A percentile compares a stretch with the other conserved stretches of the same genome.
Evolutionary conservation across 2,797 vertebrate species (phyloP).

Genomic region (Mergus octosetaceus): DNA sequence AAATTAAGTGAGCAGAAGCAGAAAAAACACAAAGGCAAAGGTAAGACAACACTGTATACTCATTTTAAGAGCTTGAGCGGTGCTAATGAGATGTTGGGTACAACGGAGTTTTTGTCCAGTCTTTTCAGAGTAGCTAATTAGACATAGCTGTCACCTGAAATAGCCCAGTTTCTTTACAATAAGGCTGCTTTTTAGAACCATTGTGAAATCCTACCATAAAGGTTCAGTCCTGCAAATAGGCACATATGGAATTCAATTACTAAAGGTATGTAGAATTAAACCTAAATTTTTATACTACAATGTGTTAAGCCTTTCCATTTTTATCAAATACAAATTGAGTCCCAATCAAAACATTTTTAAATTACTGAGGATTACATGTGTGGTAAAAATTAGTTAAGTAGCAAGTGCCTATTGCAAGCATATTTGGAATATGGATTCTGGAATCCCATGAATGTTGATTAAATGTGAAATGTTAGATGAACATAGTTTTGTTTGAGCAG

Average conservation of each 20-base stretch:
- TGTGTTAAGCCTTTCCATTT: background rate
- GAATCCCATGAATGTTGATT: background rate
- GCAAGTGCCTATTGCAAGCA: background rate
- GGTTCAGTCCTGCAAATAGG: background rate
- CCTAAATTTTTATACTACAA: background rate
- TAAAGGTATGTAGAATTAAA: background rate
- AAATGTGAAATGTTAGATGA: background rate
- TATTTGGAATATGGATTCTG: background rate
- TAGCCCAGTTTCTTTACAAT: background rate
- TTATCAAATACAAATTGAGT: background rate
- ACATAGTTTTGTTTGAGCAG: background rate
- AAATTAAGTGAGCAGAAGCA: conserved; percentile 99
- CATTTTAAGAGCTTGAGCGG: background rate
- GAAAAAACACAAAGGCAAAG: conserved; percentile 99
- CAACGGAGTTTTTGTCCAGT: background rate
- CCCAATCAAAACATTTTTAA: background rate
- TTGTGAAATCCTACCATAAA: background rate
- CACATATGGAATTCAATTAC: background rate
- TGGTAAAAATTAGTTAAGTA: background rate
- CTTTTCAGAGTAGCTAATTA: background rate
- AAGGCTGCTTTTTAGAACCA: background rate
- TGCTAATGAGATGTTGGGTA: background rate
- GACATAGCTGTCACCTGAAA: background rate
- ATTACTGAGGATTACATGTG: background rate
- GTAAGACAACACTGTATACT: conserved; percentile 69